Percentiles rank a stretch among this genome's conserved stretches.
These are phyloP conservation scores for Watsonalla cultraria DNA, from an alignment of 2,888 invertebrate genomes.

Conservation along the genomic window DNA sequence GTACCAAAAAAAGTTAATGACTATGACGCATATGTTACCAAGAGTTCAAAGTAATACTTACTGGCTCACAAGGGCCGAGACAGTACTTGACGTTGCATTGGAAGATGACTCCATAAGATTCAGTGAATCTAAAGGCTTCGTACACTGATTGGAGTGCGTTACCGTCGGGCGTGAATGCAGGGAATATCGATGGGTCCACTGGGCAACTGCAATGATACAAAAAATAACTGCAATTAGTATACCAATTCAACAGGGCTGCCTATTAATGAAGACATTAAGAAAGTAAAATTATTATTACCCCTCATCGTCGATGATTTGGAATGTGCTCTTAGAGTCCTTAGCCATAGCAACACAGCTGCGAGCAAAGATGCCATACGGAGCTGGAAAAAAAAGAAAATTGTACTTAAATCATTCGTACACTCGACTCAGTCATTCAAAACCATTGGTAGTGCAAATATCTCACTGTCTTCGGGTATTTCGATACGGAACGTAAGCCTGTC, in stretches of 20 bases:
- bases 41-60: constrained; percentile 60
- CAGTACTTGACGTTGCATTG: constrained; percentile 98
- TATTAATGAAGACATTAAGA: background rate
- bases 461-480: constrained; percentile 97
- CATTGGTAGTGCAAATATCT: constrained; percentile 47
- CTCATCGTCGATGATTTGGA: constrained; percentile 97
- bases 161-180: constrained; percentile 93
- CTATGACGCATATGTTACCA: constrained; percentile 8
- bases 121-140: constrained; percentile 97
- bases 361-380: constrained; percentile 96
- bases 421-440: background rate
- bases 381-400: constrained; percentile 68
- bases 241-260: background rate
- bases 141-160: constrained; percentile 94
- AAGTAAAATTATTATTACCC: constrained; percentile 74
- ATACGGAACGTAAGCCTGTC: constrained; percentile 96
- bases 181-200: constrained; percentile 95
- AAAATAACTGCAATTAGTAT: background rate
- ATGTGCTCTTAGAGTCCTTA: constrained; percentile 96
- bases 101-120: constrained; percentile 97
- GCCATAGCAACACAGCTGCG: constrained; percentile 98
- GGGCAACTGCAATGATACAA: constrained; percentile 82
- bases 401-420: constrained; percentile 3
- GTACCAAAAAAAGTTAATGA: constrained; percentile 13
- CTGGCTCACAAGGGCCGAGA: constrained; percentile 95